phyloP scores from a whole-genome alignment of 2,113 vertebrate genomes.

The mouse (Mus musculus) region DNA sequence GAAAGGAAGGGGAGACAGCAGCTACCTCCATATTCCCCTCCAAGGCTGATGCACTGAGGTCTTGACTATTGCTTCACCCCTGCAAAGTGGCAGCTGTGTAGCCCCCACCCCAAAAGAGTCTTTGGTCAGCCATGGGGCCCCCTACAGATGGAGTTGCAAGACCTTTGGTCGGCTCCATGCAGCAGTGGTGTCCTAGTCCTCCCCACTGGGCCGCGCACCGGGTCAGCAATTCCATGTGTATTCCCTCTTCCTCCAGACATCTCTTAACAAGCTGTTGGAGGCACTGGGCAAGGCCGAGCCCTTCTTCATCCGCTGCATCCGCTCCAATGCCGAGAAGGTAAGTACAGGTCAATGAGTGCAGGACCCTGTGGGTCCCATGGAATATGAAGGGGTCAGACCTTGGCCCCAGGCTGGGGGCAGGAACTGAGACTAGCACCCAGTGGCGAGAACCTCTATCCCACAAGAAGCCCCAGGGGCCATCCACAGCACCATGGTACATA shows the following conservation, averaged over 20 bases:
- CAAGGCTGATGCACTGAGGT: not conserved
- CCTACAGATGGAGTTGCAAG: not conserved
- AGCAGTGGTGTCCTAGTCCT: not conserved
- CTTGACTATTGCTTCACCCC: too few relatives aligned
- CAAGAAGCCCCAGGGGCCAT: not conserved
- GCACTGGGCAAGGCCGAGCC: slow-evolving; percentile 95
- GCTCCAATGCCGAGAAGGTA: slow-evolving; percentile 98
- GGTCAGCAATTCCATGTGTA: not conserved
- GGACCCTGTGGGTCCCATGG: not conserved
- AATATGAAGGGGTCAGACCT: not conserved
- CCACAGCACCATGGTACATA: not conserved
- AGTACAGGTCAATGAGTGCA: not conserved
- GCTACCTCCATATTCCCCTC: not conserved
- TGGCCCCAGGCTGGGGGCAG: not conserved
- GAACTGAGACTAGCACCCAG: not conserved
- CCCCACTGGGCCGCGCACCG: accelerated
- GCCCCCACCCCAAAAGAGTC: not conserved
- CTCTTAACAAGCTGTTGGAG: slow-evolving; percentile 95
- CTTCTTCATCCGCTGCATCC: slow-evolving; percentile 98
- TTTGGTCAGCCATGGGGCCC: not conserved
- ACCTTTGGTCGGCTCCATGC: not conserved
- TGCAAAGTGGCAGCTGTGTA: not conserved
- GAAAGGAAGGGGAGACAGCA: too few relatives aligned
- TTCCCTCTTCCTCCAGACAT: slow-evolving; percentile 87
- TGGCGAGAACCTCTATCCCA: not conserved